phyloP scores from a whole-genome alignment of 2,888 invertebrate genomes.

The Monochamus alternatus region DNA sequence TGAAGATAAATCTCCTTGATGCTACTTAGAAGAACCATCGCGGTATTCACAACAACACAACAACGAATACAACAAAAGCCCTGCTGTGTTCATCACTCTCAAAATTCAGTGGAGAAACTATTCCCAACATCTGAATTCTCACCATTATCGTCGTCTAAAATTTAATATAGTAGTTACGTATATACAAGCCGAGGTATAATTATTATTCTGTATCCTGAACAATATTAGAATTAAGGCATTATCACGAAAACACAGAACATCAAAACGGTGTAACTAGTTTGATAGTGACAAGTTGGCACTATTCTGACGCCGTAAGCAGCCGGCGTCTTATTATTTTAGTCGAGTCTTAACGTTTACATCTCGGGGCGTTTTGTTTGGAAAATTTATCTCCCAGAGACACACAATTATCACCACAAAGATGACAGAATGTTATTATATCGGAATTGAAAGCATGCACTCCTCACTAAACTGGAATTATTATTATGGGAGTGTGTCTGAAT shows the following conservation, averaged over 20 bases:
- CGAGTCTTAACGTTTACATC: constrained; percentile 57
- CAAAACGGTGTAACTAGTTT: constrained; percentile 63
- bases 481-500: constrained; percentile 62
- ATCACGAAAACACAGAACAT: constrained; percentile 56
- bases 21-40: no score
- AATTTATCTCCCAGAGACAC: constrained; percentile 68
- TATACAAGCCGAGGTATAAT: constrained; percentile 18
- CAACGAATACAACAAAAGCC: no score
- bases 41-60: no score
- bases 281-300: constrained; percentile 66
- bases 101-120: no score
- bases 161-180: constrained; percentile 1
- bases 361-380: constrained; percentile 65
- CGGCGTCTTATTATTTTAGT: constrained; percentile 63
- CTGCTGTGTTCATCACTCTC: no score
- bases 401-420: constrained; percentile 68
- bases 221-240: constrained; percentile 42
- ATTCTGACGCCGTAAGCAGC: constrained; percentile 58
- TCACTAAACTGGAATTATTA: constrained; percentile 58
- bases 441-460: constrained; percentile 63
- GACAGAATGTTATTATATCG: constrained; percentile 67
- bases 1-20: no score
- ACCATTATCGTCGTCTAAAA: not conserved
- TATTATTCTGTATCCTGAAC: constrained; percentile 25
- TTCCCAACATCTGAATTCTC: no score